Base-by-base conservation (phyloP, 2,797 vertebrate genomes). In the Enteromius unitaeniatus region DNA sequence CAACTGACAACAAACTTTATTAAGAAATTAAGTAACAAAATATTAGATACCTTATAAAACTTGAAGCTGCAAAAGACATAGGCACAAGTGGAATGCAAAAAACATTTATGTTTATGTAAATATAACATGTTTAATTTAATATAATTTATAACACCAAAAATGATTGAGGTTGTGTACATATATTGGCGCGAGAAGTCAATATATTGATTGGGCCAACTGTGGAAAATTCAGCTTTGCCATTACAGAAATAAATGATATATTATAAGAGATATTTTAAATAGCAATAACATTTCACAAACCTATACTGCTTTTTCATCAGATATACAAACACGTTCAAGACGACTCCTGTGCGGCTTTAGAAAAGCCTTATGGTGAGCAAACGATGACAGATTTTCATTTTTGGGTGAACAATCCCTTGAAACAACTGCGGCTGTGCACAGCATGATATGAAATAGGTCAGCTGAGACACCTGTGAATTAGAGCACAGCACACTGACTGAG, bases 401-500 rank as follows among this genome's bases (percentile, higher is more conserved):
- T 75, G 11, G 49, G 21, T 75, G 31, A 55, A 37, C 73, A 55
- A 15, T 75, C 51, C 51, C 68, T 81, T 72, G 26, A 73, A 73
- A 73, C 23, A 62, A 78, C 11, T 40, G 51, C 26, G 34, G 49
- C 28, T 17, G 47, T 67, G 60, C 69, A 26, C 82, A 55, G 81
- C 55, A 84, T 15, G 80, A 77, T 53, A 55, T 60, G 47, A 82
- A 68, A 81, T 34, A 85, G 78, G 79, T 40, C 49, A 73, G 58
- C 31, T 28, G 77, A 62, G 79, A 88, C 83, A 79, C 76, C 85
- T 65, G 69, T 85, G 26, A 82, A 77, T 77, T 76, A 73, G 80
- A 79, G 79, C 70, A 67, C 60, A 83, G 74, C 65, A 82, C 68
- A 78, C 55, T 53, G 75, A 55, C 67, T 37, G 73, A 47, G 72